A percentile compares a stretch with the other conserved stretches of the same genome.
These are phyloP conservation scores for Heptranchias perlo DNA, from an alignment of 2,113 vertebrate species.

Conservation along the genomic window DNA sequence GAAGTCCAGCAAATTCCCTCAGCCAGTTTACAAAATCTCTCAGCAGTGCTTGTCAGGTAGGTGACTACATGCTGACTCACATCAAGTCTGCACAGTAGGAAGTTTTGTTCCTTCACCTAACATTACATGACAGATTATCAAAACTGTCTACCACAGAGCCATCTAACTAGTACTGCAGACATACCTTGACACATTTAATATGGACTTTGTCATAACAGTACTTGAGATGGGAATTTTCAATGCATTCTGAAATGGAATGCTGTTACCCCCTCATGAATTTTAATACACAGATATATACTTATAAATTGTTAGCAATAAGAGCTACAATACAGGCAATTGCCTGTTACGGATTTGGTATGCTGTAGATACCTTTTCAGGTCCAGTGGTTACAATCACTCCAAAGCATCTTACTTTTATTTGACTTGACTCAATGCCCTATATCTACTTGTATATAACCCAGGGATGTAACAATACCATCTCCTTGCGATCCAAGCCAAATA, in stretches of 20 bases:
- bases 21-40: not conserved
- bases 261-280: not conserved
- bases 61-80: too few species aligned
- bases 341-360: not conserved
- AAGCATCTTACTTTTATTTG: not conserved
- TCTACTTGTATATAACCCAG: not conserved
- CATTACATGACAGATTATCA: not conserved
- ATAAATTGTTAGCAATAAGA: not conserved
- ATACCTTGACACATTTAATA: not conserved
- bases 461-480: not conserved
- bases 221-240: not conserved
- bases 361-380: not conserved
- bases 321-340: not conserved
- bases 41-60: too few species aligned
- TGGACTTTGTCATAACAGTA: not conserved
- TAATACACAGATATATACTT: not conserved
- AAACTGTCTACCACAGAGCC: not conserved
- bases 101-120: not conserved
- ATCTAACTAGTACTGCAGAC: not conserved
- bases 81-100: not conserved
- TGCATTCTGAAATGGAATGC: too few species aligned
- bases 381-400: not conserved
- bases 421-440: not conserved
- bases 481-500: not conserved
- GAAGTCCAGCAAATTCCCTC: not conserved